Conservation (phyloP, 2,113 vertebrate species). For the Pionites leucogaster region DNA sequence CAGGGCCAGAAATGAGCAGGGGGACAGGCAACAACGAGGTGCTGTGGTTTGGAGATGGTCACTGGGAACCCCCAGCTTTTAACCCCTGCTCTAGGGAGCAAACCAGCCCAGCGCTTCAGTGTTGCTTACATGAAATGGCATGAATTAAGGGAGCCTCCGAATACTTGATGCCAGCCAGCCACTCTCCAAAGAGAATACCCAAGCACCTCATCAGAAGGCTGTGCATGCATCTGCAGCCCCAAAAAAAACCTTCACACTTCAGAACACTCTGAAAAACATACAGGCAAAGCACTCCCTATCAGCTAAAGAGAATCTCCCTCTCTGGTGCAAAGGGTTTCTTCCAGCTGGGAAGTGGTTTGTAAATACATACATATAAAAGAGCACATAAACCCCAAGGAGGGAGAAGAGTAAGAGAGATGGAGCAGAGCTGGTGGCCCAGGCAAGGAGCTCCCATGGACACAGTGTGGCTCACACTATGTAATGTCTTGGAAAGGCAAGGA, state of each 20-base stretch:
- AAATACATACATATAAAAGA: conserved; percentile 8
- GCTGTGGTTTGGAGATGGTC: background rate
- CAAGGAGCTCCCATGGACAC: background rate
- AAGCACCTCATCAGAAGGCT: conserved; percentile 23
- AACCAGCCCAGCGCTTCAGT: background rate
- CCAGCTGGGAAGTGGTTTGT: background rate
- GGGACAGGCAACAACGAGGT: background rate
- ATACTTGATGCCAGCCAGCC: background rate
- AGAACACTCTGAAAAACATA: conserved; percentile 44
- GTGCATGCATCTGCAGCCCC: background rate
- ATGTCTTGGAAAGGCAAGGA: background rate
- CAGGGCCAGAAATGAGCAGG: background rate
- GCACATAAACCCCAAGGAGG: background rate
- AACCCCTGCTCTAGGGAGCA: background rate
- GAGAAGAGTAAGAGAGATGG: background rate
- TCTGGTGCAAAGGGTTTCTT: background rate
- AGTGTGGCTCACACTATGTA: background rate
- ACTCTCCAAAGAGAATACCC: conserved; percentile 1
- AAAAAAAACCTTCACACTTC: conserved; percentile 41
- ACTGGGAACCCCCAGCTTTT: background rate
- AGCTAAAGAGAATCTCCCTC: conserved; percentile 1
- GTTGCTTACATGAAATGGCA: background rate
- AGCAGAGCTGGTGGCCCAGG: background rate
- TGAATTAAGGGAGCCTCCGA: background rate
- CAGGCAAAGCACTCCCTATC: background rate